A percentile compares a stretch with the other conserved stretches of the same genome.
These are phyloP conservation scores for Rattus rattus DNA, from an alignment of 2,113 vertebrate species.

Conservation along the genomic window DNA sequence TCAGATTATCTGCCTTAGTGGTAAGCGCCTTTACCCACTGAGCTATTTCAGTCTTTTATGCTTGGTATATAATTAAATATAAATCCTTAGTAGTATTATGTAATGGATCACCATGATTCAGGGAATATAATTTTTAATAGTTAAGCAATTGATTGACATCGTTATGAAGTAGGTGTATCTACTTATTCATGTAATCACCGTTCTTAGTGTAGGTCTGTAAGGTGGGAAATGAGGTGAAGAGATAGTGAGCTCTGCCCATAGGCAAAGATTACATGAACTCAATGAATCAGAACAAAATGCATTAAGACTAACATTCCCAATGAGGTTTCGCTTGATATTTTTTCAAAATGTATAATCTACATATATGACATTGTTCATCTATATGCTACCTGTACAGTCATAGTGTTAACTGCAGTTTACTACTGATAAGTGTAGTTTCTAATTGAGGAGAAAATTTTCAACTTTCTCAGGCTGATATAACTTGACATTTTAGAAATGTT, in stretches of 20 bases:
- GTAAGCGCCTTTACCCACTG: not conserved
- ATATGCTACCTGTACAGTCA: not conserved
- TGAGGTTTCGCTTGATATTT: conserved; percentile 15
- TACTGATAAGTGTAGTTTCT: conserved; percentile 8
- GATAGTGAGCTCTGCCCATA: not conserved
- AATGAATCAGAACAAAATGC: conserved; percentile 10
- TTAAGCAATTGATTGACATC: conserved; percentile 15
- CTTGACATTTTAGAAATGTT: not conserved
- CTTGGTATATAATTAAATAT: not conserved
- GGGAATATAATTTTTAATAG: conserved; percentile 6
- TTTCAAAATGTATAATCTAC: conserved; percentile 32
- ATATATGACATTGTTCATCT: not conserved
- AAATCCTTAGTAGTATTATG: not conserved
- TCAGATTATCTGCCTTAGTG: not conserved
- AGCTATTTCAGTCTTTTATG: not conserved
- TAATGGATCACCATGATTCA: not conserved
- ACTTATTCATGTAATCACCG: not conserved
- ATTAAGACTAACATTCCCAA: conserved; percentile 2
- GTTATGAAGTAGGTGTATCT: conserved; percentile 1
- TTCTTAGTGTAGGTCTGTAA: conserved; percentile 24
- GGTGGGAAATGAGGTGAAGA: not conserved
- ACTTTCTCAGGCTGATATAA: not conserved
- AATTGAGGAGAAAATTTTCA: conserved; percentile 6
- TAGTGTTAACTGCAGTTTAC: not conserved
- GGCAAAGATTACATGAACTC: conserved; percentile 13